phyloP scores from a whole-genome alignment of 2,888 invertebrate genomes.

The Leucophenga montana region DNA sequence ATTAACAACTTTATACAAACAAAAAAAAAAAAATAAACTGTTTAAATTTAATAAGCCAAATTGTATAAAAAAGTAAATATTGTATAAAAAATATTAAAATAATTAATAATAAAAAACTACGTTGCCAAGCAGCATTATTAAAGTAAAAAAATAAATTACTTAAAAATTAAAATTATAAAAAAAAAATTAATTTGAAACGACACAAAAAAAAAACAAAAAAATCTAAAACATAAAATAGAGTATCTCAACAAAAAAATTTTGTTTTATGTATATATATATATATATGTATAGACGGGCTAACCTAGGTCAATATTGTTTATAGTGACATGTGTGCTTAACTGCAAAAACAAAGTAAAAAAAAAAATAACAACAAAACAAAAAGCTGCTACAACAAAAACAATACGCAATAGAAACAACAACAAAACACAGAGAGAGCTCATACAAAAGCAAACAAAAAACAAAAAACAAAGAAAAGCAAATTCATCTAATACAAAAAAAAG shows the following conservation, averaged over 20 bases:
- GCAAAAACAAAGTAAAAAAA: slow-evolving; percentile 51
- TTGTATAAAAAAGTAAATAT: not conserved
- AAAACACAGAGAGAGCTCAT: slow-evolving; percentile 21
- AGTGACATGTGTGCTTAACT: slow-evolving; percentile 63
- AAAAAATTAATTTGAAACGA: slow-evolving; percentile 31
- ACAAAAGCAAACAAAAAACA: slow-evolving; percentile 11
- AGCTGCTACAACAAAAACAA: slow-evolving; percentile 3
- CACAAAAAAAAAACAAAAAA: slow-evolving; percentile 28
- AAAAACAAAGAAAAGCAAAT: slow-evolving; percentile 1
- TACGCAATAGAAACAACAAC: slow-evolving; percentile 20
- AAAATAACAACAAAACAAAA: slow-evolving; percentile 36
- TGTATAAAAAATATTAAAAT: slow-evolving; percentile 38
- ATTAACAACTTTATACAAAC: not conserved
- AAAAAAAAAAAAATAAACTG: slow-evolving; percentile 2
- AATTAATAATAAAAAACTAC: slow-evolving; percentile 4
- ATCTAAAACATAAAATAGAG: slow-evolving; percentile 1
- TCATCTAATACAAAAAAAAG: slow-evolving; percentile 16
- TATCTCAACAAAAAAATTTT: not conserved
- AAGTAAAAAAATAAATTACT: slow-evolving; percentile 7
- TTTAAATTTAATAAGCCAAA: slow-evolving; percentile 3
- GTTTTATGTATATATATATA: not conserved
- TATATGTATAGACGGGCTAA: slow-evolving; percentile 41
- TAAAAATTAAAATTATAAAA: slow-evolving; percentile 17
- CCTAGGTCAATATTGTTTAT: slow-evolving; percentile 73
- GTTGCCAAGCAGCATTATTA: slow-evolving; percentile 12